These are phyloP conservation scores for Hydractinia echinata DNA, from an alignment of 30 jellyfish, hydroid and myxozoan genomes.

Conservation along the genomic window DNA sequence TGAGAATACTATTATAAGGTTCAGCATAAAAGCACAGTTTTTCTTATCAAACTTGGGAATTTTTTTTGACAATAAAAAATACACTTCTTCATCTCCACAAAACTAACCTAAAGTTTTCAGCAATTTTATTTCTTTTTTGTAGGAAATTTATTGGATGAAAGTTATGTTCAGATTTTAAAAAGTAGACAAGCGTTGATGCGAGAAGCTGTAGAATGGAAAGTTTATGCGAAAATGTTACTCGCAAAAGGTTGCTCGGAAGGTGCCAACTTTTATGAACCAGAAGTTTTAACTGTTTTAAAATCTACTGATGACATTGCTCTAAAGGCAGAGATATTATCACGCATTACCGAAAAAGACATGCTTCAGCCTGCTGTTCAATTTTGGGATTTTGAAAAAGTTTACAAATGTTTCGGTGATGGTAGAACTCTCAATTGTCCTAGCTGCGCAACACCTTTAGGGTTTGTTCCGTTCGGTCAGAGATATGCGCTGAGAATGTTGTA, in stretches of 20 bases:
- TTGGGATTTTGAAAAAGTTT: slow-evolving; percentile 81
- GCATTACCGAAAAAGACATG: slow-evolving; percentile 50
- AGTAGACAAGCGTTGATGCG: slow-evolving; percentile 43
- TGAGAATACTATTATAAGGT: too few species aligned
- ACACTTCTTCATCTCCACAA: too few species aligned
- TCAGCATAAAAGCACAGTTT: too few species aligned
- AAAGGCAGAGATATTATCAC: slow-evolving; percentile 40
- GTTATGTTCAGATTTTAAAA: slow-evolving; percentile 19
- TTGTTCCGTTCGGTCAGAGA: slow-evolving; percentile 71
- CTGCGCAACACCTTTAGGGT: slow-evolving; percentile 47
- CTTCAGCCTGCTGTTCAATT: slow-evolving; percentile 75
- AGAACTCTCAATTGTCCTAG: slow-evolving; percentile 51
- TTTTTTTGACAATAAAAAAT: too few species aligned
- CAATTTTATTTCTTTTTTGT: neutral
- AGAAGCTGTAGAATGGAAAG: slow-evolving; percentile 75
- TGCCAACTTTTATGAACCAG: slow-evolving; percentile 40
- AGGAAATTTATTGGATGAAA: slow-evolving; percentile 33
- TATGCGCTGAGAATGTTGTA: slow-evolving; percentile 73
- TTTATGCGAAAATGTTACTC: slow-evolving; percentile 54
- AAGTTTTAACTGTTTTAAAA: slow-evolving; percentile 27
- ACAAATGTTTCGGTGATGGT: slow-evolving; percentile 42
- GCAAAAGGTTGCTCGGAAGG: slow-evolving; percentile 64
- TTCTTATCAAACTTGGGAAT: too few species aligned
- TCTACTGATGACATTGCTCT: slow-evolving; percentile 47
- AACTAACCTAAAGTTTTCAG: too few species aligned